Evolutionary conservation across 2,888 invertebrate species (phyloP).

Genomic region (Leptarthrus brevirostris): DNA sequence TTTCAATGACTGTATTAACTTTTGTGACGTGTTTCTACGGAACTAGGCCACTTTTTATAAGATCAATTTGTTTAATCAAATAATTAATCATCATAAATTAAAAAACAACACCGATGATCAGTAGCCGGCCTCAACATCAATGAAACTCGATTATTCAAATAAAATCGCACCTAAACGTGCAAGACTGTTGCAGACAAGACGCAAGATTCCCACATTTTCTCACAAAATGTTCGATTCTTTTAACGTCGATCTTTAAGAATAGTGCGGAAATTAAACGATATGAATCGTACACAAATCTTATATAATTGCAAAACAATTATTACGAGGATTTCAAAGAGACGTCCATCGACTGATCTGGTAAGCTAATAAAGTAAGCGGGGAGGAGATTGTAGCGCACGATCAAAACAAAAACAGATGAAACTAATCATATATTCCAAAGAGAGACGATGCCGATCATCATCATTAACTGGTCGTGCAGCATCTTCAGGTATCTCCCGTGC

Average conservation of each 20-base stretch:
- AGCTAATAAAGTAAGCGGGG: not conserved
- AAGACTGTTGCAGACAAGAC: no score
- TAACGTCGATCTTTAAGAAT: not conserved
- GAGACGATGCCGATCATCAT: conserved; percentile 8
- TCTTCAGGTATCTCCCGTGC: not conserved
- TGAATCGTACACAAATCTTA: not conserved
- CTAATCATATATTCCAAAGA: not conserved
- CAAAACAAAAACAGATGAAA: not conserved
- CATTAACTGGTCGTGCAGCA: conserved; percentile 17
- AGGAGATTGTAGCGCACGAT: conserved; percentile 1
- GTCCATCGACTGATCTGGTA: not conserved
- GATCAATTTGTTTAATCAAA: not conserved
- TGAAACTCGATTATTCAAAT: not conserved
- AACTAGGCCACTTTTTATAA: no score
- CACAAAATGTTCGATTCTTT: not conserved
- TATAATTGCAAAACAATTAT: not conserved
- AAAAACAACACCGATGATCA: not conserved
- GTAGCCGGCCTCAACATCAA: not conserved
- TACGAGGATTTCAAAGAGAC: not conserved
- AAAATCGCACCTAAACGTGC: not conserved
- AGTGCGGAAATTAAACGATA: not conserved
- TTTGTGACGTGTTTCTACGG: no score
- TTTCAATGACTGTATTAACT: no score
- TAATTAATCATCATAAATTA: not conserved
- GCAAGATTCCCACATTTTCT: not conserved